phyloP scores from a whole-genome alignment of 1,140 invertebrate genomes.

The Leptonema lineaticorne region DNA sequence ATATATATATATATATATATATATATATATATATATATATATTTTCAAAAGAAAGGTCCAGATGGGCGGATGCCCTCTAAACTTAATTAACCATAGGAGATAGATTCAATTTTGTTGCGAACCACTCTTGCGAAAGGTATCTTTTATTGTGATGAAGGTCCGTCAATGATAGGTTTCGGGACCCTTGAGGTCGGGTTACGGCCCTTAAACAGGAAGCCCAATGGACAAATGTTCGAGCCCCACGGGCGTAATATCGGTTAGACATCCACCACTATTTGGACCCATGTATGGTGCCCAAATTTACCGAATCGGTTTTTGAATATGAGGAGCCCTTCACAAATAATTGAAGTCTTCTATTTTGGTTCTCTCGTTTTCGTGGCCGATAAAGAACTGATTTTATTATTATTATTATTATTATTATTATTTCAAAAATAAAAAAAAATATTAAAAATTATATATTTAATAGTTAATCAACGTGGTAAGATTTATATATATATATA shows the following conservation, averaged over 20 bases:
- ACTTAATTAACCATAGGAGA: constrained; percentile 4
- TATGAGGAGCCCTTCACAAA: neutral
- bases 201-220: neutral
- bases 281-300: neutral
- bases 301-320: neutral
- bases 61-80: neutral
- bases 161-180: constrained; percentile 10
- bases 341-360: too few relatives aligned
- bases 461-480: too few relatives aligned
- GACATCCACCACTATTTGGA: neutral
- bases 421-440: too few relatives aligned
- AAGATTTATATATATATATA: too few relatives aligned
- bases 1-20: too few relatives aligned
- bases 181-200: constrained; percentile 2
- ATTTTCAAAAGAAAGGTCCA: too few relatives aligned
- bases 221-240: neutral
- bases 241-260: neutral
- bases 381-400: too few relatives aligned
- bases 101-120: neutral
- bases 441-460: too few relatives aligned
- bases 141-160: constrained; percentile 15
- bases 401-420: too few relatives aligned
- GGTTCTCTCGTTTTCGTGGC: too few relatives aligned
- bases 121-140: neutral
- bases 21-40: too few relatives aligned